These are phyloP conservation scores for Mandrillus leucophaeus DNA, from an alignment of 2,113 vertebrate species.

Conservation along the genomic window DNA sequence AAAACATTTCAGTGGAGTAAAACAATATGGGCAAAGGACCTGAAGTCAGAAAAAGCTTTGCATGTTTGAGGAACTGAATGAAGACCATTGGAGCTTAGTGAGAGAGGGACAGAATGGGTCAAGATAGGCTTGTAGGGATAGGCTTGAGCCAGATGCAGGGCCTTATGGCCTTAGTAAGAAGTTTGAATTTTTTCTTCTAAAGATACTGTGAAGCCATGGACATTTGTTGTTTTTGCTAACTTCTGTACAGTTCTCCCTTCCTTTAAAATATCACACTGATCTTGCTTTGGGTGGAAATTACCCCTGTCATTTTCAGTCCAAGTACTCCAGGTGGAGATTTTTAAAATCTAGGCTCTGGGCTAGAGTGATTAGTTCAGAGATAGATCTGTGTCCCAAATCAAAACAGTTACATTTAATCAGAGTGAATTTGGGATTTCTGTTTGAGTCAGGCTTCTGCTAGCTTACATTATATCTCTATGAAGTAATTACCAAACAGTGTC, in stretches of 20 bases:
- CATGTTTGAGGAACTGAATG: not conserved
- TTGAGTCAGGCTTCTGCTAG: not conserved
- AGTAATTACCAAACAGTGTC: not conserved
- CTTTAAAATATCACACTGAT: not conserved
- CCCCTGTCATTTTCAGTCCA: not conserved
- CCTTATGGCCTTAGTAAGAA: not conserved
- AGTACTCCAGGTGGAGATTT: not conserved
- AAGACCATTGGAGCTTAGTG: not conserved
- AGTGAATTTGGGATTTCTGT: not conserved
- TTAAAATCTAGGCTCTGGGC: not conserved
- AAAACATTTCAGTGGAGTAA: not conserved
- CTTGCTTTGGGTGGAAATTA: not conserved
- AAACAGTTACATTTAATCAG: not conserved
- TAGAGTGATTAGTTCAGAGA: not conserved
- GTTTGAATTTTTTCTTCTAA: not conserved
- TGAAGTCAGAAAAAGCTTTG: not conserved
- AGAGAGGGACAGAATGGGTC: not conserved
- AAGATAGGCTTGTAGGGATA: no score
- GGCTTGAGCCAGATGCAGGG: not conserved
- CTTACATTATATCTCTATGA: not conserved
- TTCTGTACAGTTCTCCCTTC: not conserved
- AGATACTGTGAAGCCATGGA: not conserved
- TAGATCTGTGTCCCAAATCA: not conserved
- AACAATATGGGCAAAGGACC: not conserved
- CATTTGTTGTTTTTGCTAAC: not conserved